phyloP scores from a whole-genome alignment of 2,113 vertebrate species.

The Ochotona princeps region DNA sequence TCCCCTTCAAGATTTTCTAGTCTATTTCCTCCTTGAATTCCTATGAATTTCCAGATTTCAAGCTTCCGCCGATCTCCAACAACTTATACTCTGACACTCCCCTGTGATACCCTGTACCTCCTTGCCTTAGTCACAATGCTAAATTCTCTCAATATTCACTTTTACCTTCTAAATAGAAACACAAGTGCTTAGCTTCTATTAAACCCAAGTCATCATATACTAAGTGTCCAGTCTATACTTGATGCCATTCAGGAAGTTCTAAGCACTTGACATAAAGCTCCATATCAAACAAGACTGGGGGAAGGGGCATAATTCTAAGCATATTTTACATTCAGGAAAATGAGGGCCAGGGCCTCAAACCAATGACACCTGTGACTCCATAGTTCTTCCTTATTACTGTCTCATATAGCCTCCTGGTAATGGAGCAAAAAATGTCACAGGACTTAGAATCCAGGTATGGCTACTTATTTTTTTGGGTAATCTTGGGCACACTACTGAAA shows the following conservation, averaged over 20 bases:
- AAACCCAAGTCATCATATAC: not conserved
- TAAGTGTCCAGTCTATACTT: not conserved
- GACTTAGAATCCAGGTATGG: not conserved
- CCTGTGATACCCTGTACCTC: not conserved
- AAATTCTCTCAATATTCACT: not conserved
- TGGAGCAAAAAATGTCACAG: accelerated
- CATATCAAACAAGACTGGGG: not conserved
- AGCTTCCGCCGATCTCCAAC: not conserved
- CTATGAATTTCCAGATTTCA: constrained; percentile 7
- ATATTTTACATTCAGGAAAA: constrained; percentile 15
- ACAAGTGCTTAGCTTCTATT: not conserved
- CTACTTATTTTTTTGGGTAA: not conserved
- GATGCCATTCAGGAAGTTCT: not conserved
- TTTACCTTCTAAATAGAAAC: not conserved
- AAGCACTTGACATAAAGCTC: not conserved
- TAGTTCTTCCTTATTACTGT: not conserved
- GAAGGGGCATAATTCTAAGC: not conserved
- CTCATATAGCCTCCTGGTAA: not conserved
- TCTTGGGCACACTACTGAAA: not conserved
- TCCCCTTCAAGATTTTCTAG: not conserved
- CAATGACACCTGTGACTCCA: not conserved
- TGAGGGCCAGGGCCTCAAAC: not conserved
- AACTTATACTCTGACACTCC: not conserved
- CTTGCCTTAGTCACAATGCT: not conserved
- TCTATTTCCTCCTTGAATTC: not conserved